These are phyloP conservation scores for Agrotis segetum DNA, from an alignment of 2,888 invertebrate genomes.

Conservation along the genomic window DNA sequence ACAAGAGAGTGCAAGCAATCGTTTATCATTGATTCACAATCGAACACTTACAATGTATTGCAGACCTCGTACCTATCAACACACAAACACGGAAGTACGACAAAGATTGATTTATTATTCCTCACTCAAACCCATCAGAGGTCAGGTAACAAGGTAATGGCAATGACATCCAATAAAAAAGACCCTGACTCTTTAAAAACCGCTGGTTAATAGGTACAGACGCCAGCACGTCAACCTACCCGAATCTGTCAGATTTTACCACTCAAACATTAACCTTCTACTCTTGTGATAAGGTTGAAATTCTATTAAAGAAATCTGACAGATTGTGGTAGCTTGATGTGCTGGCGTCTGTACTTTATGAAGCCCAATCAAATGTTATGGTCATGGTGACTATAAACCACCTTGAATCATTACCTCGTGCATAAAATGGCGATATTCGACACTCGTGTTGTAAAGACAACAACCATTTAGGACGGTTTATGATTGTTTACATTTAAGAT, in stretches of 20 bases:
- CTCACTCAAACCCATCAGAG: constrained; percentile 23
- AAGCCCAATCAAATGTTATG: constrained; percentile 58
- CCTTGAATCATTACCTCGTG: constrained; percentile 71
- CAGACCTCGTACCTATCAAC: neutral
- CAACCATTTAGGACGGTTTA: constrained; percentile 69
- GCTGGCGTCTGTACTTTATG: no score
- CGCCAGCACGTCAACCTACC: no score
- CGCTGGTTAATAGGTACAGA: constrained; percentile 9
- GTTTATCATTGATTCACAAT: constrained; percentile 13
- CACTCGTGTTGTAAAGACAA: constrained; percentile 74
- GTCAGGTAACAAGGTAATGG: constrained; percentile 47
- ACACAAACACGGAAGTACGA: constrained; percentile 27
- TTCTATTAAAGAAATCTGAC: no score
- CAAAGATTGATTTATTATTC: constrained; percentile 43
- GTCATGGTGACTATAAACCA: constrained; percentile 61
- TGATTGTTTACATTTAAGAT: constrained; percentile 67
- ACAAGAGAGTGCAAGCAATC: constrained; percentile 9
- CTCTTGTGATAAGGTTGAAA: no score
- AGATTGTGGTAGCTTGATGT: no score
- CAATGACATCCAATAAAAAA: constrained; percentile 49
- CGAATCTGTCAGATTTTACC: no score
- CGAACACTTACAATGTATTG: neutral
- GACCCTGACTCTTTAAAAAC: constrained; percentile 49
- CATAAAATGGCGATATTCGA: constrained; percentile 72
- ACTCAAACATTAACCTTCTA: no score